These are phyloP conservation scores for Balaeniceps rex DNA, from an alignment of 2,113 vertebrate species.

Conservation along the genomic window DNA sequence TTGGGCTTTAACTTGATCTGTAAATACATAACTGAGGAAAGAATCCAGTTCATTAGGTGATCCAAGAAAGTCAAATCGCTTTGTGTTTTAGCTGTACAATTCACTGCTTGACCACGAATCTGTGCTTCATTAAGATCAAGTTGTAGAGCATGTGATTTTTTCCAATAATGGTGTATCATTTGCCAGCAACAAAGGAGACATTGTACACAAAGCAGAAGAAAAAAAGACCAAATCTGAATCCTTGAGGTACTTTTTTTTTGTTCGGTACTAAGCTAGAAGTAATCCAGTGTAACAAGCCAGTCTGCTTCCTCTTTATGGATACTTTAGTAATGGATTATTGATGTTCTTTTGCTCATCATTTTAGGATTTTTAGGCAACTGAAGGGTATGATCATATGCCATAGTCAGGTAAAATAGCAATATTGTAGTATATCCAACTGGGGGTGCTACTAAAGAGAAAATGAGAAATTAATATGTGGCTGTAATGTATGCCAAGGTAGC, in stretches of 20 bases:
- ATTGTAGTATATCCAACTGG: neutral
- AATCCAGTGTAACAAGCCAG: conserved; percentile 37
- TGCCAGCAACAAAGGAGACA: neutral
- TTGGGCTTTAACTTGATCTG: neutral
- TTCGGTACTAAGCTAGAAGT: conserved; percentile 7
- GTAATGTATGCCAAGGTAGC: neutral
- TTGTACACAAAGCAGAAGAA: neutral
- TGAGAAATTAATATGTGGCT: conserved; percentile 33
- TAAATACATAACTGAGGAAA: neutral
- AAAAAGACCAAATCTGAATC: neutral
- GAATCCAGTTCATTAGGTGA: neutral
- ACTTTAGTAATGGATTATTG: conserved; percentile 47
- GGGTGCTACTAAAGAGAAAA: conserved; percentile 19
- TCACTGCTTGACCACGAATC: neutral
- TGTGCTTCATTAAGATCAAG: conserved; percentile 12
- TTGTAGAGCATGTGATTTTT: neutral
- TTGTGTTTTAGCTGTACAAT: neutral
- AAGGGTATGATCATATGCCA: conserved; percentile 24
- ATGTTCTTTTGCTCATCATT: conserved; percentile 13
- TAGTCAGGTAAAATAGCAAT: conserved; percentile 28
- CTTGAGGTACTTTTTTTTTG: neutral
- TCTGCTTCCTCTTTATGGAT: conserved; percentile 26
- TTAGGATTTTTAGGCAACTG: conserved; percentile 5
- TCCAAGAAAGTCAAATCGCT: neutral
- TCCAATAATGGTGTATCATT: neutral